These are phyloP conservation scores for Fratercula arctica DNA, from an alignment of 2,797 vertebrate species.

Conservation along the genomic window DNA sequence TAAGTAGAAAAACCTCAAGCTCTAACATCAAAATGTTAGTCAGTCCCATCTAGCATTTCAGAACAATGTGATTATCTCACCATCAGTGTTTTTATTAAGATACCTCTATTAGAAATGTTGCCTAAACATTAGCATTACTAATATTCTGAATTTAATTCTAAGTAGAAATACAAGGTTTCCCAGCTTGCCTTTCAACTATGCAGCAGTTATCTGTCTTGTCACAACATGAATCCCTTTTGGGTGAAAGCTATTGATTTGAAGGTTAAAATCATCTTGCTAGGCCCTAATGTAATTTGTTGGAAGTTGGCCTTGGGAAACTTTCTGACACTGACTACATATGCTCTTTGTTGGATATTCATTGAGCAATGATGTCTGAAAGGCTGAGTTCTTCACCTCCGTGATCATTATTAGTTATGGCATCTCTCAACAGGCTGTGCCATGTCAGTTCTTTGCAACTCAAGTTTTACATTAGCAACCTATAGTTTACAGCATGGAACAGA, in stretches of 20 bases:
- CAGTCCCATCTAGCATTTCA: background rate
- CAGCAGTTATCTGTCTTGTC: slow-evolving; percentile 65
- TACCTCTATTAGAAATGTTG: slow-evolving; percentile 16
- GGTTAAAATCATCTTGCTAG: slow-evolving; percentile 72
- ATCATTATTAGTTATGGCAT: slow-evolving; percentile 65
- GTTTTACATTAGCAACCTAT: slow-evolving; percentile 43
- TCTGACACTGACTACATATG: slow-evolving; percentile 66
- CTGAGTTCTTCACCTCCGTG: slow-evolving; percentile 47
- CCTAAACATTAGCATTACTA: slow-evolving; percentile 26
- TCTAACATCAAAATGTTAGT: background rate
- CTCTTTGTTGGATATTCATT: slow-evolving; percentile 61
- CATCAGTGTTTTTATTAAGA: slow-evolving; percentile 34
- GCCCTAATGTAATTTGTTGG: slow-evolving; percentile 73
- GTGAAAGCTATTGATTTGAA: slow-evolving; percentile 72
- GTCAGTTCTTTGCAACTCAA: slow-evolving; percentile 53
- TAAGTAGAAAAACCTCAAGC: slow-evolving; percentile 8
- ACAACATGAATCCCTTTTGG: slow-evolving; percentile 76
- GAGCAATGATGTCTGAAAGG: slow-evolving; percentile 71
- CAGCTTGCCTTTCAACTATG: slow-evolving; percentile 61
- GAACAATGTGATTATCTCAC: slow-evolving; percentile 32
- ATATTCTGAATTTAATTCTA: slow-evolving; percentile 53
- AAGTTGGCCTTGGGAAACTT: slow-evolving; percentile 77
- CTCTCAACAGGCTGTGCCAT: slow-evolving; percentile 57
- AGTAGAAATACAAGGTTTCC: slow-evolving; percentile 43
- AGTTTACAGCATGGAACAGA: background rate